Evolutionary conservation across 2,797 vertebrate genomes (phyloP), one percentile per base, ranked within the genome.

Genomic region (Ceryle rudis): DNA sequence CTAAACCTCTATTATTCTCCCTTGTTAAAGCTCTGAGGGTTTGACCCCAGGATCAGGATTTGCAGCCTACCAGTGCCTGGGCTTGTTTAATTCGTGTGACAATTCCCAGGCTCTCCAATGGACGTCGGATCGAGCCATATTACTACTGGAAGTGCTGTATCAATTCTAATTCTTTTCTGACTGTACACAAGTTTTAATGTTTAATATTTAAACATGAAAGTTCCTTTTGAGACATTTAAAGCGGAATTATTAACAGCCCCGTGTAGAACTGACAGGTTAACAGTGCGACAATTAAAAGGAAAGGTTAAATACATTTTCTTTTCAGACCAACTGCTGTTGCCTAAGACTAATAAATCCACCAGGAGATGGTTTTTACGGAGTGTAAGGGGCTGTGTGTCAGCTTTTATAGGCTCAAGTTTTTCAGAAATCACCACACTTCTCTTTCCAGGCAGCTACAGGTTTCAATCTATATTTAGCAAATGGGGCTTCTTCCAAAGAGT

Each of bases 231-330:
- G 91, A 75, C 31, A 15, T 91, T 97, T 78, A 74, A 93, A 93
- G 96, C 0, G 0, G 92, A 95, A 96, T 93, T 95, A 97, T 97
- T 91, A 93, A 94, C 90, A 95, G 72, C 90, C 69, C 93, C 85
- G 0, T 89, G 95, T 86, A 95, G 90, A 95, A 85, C 86, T 96
- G 97, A 93, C 96, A 96, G 93, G 97, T 96, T 97, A 97, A 95
- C 94, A 93, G 89, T 77, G 69, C 1, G 72, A 91, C 95, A 97
- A 96, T 96, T 97, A 97, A 97, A 97, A 93, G 82, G 96, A 96
- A 97, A 97, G 96, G 96, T 96, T 97, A 97, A 96, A 90, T 97
- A 96, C 94, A 92, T 95, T 96, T 97, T 93, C 94, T 96, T 94
- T 96, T 91, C 90, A 95, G 93, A 96, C 89, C 91, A 86, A 95